Evolutionary conservation across 2,797 vertebrate genomes (phyloP).

Genomic region (Sebastes itinus): DNA sequence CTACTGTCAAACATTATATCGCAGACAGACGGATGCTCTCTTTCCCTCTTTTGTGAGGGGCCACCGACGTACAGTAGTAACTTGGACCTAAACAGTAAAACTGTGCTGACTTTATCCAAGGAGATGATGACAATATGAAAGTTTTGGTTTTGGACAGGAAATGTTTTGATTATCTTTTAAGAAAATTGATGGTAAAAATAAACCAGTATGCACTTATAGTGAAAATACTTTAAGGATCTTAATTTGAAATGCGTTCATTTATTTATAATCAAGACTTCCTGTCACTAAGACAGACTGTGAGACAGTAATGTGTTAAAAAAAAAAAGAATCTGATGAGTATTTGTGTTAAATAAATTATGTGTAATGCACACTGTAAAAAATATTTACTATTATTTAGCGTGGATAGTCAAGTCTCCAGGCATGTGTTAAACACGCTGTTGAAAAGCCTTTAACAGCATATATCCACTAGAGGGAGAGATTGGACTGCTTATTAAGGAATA

Average conservation of each 20-base stretch:
- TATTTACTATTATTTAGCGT: neutral
- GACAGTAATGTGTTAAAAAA: neutral
- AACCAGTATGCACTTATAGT: neutral
- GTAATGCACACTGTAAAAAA: neutral
- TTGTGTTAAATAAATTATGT: neutral
- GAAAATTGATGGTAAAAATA: neutral
- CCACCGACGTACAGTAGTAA: neutral
- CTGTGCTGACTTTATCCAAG: neutral
- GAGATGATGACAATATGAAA: neutral
- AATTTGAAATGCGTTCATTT: neutral
- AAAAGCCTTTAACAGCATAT: constrained; percentile 18
- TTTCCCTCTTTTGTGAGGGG: neutral
- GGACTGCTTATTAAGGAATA: constrained; percentile 7
- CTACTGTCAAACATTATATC: constrained; percentile 70
- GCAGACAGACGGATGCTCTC: constrained; percentile 10
- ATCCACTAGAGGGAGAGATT: constrained; percentile 73
- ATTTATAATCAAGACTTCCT: neutral
- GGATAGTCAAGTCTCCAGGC: neutral
- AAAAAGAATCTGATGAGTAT: neutral
- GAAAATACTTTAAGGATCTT: neutral
- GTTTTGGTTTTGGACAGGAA: neutral
- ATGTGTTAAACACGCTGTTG: neutral
- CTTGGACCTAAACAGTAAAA: neutral
- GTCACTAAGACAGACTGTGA: neutral
- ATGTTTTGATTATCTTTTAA: neutral